These are phyloP conservation scores for Caenorhabditis plicata DNA, from an alignment of 2,888 invertebrate genomes.

Conservation along the genomic window DNA sequence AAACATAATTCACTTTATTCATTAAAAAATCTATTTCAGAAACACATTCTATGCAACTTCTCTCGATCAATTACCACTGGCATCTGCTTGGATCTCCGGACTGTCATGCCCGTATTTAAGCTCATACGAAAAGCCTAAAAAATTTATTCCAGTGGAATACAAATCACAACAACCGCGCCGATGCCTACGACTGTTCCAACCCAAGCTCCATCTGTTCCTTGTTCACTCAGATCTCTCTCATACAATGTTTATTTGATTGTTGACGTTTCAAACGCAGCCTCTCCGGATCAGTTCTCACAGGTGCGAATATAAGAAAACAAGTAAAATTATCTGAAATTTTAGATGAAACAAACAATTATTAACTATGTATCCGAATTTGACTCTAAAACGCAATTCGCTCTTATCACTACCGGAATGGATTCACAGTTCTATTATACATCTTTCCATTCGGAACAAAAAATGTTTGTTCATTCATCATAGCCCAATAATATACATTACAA, in stretches of 20 bases:
- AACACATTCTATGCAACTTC: constrained; percentile 42
- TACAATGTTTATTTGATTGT: constrained; percentile 51
- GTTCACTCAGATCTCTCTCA: constrained; percentile 31
- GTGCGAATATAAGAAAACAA: constrained; percentile 10
- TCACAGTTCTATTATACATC: constrained; percentile 45
- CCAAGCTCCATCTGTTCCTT: constrained; percentile 39
- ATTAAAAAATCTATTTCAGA: too few relatives aligned
- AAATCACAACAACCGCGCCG: constrained; percentile 28
- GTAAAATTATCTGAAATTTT: too few relatives aligned
- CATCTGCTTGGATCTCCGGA: constrained; percentile 35
- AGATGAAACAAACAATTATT: constrained; percentile 41
- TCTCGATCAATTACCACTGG: constrained; percentile 42
- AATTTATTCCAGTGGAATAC: constrained; percentile 22
- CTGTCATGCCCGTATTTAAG: constrained; percentile 45
- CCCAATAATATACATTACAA: neutral
- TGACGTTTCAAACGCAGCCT: constrained; percentile 39
- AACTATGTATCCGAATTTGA: constrained; percentile 37
- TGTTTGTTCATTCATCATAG: constrained; percentile 2
- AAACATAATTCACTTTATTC: too few relatives aligned
- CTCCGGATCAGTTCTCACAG: constrained; percentile 35
- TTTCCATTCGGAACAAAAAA: constrained; percentile 41
- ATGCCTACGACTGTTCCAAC: constrained; percentile 39
- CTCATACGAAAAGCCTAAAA: neutral
- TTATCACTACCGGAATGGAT: constrained; percentile 43
- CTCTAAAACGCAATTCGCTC: constrained; percentile 33